Evolutionary conservation across 2,797 vertebrate species (phyloP).

Genomic region (Dendrocincla tyrannina): DNA sequence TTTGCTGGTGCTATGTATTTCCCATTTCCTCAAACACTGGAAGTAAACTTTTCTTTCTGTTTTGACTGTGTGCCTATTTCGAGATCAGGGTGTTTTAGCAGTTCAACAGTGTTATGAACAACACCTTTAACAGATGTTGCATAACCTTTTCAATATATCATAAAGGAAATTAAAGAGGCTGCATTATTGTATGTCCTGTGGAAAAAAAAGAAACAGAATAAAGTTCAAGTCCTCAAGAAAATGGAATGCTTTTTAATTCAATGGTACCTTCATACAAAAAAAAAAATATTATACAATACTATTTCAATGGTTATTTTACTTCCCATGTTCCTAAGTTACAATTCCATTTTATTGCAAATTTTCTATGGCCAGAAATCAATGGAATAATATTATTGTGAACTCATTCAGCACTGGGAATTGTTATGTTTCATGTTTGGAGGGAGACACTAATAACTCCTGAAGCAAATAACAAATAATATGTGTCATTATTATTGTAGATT

Average conservation of each 20-base stretch:
- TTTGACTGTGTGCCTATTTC: background rate
- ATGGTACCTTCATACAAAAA: background rate
- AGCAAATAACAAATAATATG: background rate
- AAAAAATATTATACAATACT: background rate
- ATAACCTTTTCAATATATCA: background rate
- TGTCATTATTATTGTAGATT: background rate
- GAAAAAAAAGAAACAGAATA: background rate
- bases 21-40: background rate
- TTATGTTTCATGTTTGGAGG: background rate
- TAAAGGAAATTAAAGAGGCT: background rate
- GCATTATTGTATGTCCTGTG: background rate
- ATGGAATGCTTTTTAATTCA: background rate
- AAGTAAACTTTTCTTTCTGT: background rate
- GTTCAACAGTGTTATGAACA: background rate
- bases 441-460: background rate
- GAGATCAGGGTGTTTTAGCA: background rate
- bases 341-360: background rate
- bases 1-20: background rate
- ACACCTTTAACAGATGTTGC: background rate
- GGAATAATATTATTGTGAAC: background rate
- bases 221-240: background rate
- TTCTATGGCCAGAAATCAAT: background rate
- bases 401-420: background rate
- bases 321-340: background rate
- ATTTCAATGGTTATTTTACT: background rate